Evolutionary conservation across 2,113 vertebrate genomes (phyloP).

Genomic region (Fukomys damarensis): DNA sequence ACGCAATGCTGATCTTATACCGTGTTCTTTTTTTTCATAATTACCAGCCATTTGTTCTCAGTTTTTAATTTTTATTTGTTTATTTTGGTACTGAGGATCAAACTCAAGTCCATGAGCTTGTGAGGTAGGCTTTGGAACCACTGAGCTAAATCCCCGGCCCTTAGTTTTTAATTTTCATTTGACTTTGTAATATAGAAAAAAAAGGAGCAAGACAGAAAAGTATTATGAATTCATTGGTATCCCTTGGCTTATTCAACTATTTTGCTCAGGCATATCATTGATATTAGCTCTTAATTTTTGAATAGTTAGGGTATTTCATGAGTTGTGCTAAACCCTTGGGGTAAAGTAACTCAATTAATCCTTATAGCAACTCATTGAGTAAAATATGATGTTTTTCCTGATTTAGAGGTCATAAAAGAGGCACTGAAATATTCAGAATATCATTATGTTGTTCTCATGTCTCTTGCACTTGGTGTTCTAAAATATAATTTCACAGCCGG

Average conservation of each 20-base stretch:
- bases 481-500: slow-evolving; percentile 45
- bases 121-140: no score
- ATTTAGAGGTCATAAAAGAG: not conserved
- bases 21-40: not conserved
- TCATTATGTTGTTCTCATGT: not conserved
- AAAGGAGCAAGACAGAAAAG: not conserved
- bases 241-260: not conserved
- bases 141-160: no score
- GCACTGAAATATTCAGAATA: not conserved
- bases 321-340: not conserved
- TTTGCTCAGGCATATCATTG: not conserved
- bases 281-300: not conserved
- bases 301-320: not conserved
- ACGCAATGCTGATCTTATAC: not conserved
- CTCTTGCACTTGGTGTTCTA: not conserved
- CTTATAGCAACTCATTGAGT: not conserved
- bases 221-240: not conserved
- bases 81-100: no score
- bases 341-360: not conserved
- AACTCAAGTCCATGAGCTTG: no score
- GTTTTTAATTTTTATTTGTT: not conserved
- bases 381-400: not conserved
- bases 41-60: not conserved
- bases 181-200: not conserved
- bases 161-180: not conserved